Evolutionary conservation across 2,888 invertebrate genomes (phyloP).

Genomic region (Coecobrya sp.): DNA sequence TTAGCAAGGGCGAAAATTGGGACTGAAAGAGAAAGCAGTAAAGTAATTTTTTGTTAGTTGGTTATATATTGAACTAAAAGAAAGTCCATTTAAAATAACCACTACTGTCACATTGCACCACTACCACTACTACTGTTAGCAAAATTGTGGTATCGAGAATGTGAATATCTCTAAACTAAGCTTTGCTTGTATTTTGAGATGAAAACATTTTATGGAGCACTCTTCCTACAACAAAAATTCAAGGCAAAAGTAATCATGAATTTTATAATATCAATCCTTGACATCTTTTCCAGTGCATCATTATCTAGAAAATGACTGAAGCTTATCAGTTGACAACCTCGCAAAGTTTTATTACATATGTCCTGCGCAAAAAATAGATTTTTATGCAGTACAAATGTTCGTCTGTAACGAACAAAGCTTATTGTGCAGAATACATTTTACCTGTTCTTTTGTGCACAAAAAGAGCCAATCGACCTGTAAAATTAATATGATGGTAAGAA

Average conservation of each 20-base stretch:
- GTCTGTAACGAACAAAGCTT: too few relatives aligned
- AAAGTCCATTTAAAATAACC: background rate
- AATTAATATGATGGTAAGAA: background rate
- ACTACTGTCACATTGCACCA: background rate
- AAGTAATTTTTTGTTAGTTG: background rate
- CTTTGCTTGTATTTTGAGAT: background rate
- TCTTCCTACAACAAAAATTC: background rate
- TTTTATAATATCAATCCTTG: too few relatives aligned
- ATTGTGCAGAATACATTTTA: background rate
- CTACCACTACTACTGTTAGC: background rate
- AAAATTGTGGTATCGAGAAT: background rate
- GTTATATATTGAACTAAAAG: background rate
- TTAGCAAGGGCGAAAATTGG: slow-evolving; percentile 72
- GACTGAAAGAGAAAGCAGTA: slow-evolving; percentile 25
- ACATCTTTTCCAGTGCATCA: too few relatives aligned
- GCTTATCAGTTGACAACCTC: too few relatives aligned
- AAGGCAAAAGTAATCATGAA: background rate
- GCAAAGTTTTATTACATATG: too few relatives aligned
- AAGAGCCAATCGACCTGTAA: background rate
- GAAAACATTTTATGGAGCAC: background rate
- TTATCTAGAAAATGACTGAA: too few relatives aligned
- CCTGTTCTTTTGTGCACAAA: background rate
- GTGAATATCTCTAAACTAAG: background rate
- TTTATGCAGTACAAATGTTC: too few relatives aligned
- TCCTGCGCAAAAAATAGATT: too few relatives aligned